Base-by-base conservation (phyloP, 2,113 vertebrate species). In the Ivindomyrus marchei region DNA sequence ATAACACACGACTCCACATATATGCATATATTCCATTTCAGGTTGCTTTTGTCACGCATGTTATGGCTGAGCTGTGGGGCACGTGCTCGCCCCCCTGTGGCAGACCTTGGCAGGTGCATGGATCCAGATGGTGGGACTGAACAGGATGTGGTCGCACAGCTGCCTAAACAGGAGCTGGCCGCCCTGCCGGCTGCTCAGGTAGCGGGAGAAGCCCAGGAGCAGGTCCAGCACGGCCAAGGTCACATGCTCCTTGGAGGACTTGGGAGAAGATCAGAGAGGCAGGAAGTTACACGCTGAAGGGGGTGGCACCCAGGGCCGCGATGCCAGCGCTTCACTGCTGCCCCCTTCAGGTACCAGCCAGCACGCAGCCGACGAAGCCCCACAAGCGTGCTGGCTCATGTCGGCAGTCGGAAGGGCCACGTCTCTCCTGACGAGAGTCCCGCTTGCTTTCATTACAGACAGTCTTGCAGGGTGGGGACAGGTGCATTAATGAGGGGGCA, bases 121-220 rank as follows among this genome's bases (percentile, higher is more conserved):
- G 95, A 99, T 98, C 98, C 98, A 99, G 95, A 99, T 97, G 93
- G 96, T 96, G 52, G 98, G 98, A 93, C 99, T 99, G 92, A 99
- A 97, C 90, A 99, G 97, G 94, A 99, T 95, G 94, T 99, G 97
- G 92, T 99, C 98, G 95, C 98, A 99, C 88, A 99, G 95, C 92
- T 99, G 98, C 93, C 99, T 99, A 90, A 99, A 97, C 85, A 99
- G 93, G 89, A 97, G 96, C 93, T 97, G 96, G 17, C 98, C 98
- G 50, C 97, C 98, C 83, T 95, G 97, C 89, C 99, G 94, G 94
- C 96, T 99, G 96, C 98, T 98, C 91, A 99, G 96, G 92, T 99
- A 98, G 90, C 98, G 97, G 0, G 98, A 97, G 93, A 99, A 98
- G 90, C 98, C 96, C 95, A 99, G 96, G 92, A 98, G 96, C 91